Percentiles rank a stretch among this genome's conserved stretches.
Conservation (phyloP, 2,888 invertebrate species). For the Cataglyphis rosenhaueri region DNA sequence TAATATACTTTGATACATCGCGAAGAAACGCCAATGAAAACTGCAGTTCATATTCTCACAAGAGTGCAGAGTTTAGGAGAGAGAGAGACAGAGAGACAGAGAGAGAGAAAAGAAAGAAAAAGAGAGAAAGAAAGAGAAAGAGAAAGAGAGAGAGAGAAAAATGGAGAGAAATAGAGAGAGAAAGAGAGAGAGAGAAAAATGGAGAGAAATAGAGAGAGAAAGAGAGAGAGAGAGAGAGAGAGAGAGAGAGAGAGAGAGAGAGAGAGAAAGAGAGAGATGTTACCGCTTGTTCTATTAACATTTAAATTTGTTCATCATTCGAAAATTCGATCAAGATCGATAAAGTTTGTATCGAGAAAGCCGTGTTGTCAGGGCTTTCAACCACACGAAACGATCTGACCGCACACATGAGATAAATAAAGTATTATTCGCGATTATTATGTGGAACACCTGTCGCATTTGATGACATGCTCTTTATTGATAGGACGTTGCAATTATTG, state of each 20-base stretch:
- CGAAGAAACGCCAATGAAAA: slow-evolving; percentile 15
- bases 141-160: neutral
- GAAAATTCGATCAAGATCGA: neutral
- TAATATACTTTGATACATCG: neutral
- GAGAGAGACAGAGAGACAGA: neutral
- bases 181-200: slow-evolving; percentile 12
- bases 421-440: slow-evolving; percentile 7
- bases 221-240: too few species aligned
- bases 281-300: slow-evolving; percentile 40
- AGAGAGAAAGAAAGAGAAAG: too few species aligned
- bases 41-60: neutral
- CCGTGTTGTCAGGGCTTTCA: neutral
- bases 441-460: neutral
- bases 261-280: slow-evolving; percentile 12
- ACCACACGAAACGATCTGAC: neutral
- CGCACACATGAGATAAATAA: neutral
- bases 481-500: neutral
- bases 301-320: slow-evolving; percentile 21
- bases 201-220: too few species aligned
- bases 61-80: slow-evolving; percentile 9
- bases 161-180: too few species aligned
- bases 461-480: neutral
- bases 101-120: too few species aligned
- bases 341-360: slow-evolving; percentile 31
- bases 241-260: neutral